Percentiles rank a stretch among this genome's conserved stretches.
Evolutionary conservation across 2,113 vertebrate genomes (phyloP).

Genomic region (Amphiprion ocellaris): DNA sequence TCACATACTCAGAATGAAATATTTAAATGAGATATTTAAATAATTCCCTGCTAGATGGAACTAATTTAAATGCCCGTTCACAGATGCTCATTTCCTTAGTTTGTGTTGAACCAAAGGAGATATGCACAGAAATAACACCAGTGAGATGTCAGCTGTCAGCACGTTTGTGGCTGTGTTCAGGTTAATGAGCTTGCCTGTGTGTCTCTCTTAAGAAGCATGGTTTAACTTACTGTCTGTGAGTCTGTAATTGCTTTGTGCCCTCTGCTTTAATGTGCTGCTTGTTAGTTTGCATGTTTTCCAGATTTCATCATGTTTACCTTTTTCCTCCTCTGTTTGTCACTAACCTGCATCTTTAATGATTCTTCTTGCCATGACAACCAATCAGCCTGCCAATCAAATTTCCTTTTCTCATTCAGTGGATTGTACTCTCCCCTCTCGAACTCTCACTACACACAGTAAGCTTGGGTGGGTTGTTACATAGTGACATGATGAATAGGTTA

Average conservation of each 20-base stretch:
- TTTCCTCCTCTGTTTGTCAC: conserved; percentile 35
- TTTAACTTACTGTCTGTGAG: conserved; percentile 2
- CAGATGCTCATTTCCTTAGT: conserved; percentile 10
- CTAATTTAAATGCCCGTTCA: background rate
- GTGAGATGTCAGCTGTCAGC: background rate
- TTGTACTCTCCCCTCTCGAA: conserved; percentile 81
- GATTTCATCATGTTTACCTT: conserved; percentile 31
- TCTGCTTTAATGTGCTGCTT: conserved; percentile 28
- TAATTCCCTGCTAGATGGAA: background rate
- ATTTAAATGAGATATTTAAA: background rate
- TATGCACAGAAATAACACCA: background rate
- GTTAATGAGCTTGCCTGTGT: conserved; percentile 2
- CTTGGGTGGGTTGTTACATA: conserved; percentile 44
- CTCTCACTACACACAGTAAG: conserved; percentile 40
- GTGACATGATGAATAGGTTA: background rate
- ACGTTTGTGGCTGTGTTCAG: conserved; percentile 14
- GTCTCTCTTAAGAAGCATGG: conserved; percentile 43
- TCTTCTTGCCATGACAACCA: conserved; percentile 84
- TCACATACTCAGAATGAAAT: background rate
- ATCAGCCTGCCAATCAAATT: conserved; percentile 83
- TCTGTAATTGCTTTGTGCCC: conserved; percentile 24
- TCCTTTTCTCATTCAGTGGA: conserved; percentile 77
- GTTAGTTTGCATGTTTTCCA: conserved; percentile 57
- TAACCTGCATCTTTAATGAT: conserved; percentile 69
- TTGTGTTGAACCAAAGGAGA: conserved; percentile 1